Base-by-base conservation (phyloP, 1,140 invertebrate species). In the Drosophila pachea region DNA sequence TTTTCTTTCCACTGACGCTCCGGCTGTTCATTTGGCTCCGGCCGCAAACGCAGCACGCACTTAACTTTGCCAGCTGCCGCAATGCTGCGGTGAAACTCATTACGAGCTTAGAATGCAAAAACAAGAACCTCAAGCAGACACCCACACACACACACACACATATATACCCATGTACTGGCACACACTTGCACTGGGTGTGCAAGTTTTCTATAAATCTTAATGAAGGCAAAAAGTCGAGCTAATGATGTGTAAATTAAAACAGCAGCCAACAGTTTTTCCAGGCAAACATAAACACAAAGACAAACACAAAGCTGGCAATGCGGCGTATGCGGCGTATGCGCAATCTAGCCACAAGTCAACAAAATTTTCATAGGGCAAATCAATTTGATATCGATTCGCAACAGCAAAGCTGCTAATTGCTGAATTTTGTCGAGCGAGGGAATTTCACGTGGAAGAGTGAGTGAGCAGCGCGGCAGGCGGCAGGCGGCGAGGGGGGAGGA, bases 51-150 rank as follows among this genome's bases (percentile, higher is more conserved):
- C 79, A 68, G 79, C 79, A 83, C 79, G 79, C 79, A 83, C 79
- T 83, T 83, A 84, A 83, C 79, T 83, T 83, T 84, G 50, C 73
- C 81, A 74, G 73, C 76, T 73, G 75, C 79, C 79, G 73, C 76
- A 84, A 83, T 79, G 69, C 79, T 83, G 79, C 69, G 79, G 79
- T 79, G 55, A 83, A 83, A 83, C 79, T 83, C 79, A 83, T 83
- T 83, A 83, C 79, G 79, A 79, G 79, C 81, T 83, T 83, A 83
- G 79, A 83, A 83, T 74, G 79, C 79, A 83, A 83, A 83, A 84
- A 84, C 73, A 50, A 78, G 76, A 83, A 78, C 62, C 79, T 58
- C 55, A 76, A 54, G 40, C 38, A 40, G 32, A 60, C 42, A 74
- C 38, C 47, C 1, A 40, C 48, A 47, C 49, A 11, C 31, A 54